Percentiles rank a stretch among this genome's conserved stretches.
Conservation (phyloP, 35 echinoderm and acorn worm genomes). For the Apostichopus japonicus region DNA sequence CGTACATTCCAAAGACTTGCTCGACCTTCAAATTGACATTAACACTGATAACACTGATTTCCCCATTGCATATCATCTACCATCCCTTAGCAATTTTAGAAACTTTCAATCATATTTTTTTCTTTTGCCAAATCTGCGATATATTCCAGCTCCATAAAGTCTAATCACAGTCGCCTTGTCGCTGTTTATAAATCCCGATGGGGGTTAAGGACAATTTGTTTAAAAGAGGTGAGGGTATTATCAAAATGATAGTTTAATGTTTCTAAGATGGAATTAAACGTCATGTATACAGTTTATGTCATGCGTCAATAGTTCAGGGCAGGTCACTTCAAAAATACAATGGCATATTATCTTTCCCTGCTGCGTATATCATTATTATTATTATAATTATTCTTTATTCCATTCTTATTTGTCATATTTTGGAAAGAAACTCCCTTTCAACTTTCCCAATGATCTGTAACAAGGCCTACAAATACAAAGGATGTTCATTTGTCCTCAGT, state of each 20-base stretch:
- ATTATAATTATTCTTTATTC: no score
- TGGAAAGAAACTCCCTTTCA: no score
- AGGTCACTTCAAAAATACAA: background rate
- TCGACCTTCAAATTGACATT: no score
- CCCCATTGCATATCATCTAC: background rate
- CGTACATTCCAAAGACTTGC: no score
- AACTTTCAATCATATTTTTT: background rate
- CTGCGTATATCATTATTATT: no score
- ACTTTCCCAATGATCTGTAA: no score
- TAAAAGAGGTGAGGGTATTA: background rate
- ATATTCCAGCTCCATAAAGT: no score
- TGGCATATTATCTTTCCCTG: no score
- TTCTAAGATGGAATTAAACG: no score
- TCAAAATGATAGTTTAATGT: background rate
- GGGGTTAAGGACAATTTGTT: background rate
- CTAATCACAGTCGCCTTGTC: background rate
- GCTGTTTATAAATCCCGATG: background rate
- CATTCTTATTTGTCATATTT: no score
- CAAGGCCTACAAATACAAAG: no score
- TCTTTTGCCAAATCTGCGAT: background rate
- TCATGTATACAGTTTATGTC: background rate
- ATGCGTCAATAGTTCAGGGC: background rate
- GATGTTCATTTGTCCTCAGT: no score
- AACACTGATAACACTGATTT: background rate
- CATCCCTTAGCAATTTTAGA: background rate